A percentile compares a stretch with the other conserved stretches of the same genome.
phyloP scores from a whole-genome alignment of 2,888 invertebrate genomes.

The Saturnia japonica region DNA sequence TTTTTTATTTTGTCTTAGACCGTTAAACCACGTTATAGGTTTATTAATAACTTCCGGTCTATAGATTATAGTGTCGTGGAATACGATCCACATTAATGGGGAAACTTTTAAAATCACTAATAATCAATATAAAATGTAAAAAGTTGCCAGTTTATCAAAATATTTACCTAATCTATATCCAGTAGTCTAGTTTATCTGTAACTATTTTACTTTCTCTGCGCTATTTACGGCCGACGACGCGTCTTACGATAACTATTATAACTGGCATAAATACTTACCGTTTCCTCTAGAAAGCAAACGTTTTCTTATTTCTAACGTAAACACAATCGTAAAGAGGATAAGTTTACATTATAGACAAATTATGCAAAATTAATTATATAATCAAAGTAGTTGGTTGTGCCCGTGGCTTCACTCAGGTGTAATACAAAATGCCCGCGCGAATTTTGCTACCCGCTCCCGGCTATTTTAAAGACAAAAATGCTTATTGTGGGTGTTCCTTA shows the following conservation, averaged over 20 bases:
- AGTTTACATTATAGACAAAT: neutral
- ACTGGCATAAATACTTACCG: slow-evolving; percentile 32
- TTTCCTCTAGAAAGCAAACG: slow-evolving; percentile 51
- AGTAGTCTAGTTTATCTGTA: slow-evolving; percentile 23
- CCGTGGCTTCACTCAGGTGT: too few relatives aligned
- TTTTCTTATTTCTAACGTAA: slow-evolving; percentile 31
- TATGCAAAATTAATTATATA: neutral
- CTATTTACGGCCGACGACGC: slow-evolving; percentile 19
- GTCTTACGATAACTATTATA: slow-evolving; percentile 26
- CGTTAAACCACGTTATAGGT: too few relatives aligned
- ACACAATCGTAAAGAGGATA: slow-evolving; percentile 32
- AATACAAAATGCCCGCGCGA: too few relatives aligned
- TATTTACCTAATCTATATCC: neutral
- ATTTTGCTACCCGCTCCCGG: too few relatives aligned
- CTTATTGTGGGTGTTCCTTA: too few relatives aligned
- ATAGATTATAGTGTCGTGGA: too few relatives aligned
- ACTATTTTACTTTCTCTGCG: slow-evolving; percentile 26
- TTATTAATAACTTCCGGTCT: too few relatives aligned
- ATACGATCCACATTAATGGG: too few relatives aligned
- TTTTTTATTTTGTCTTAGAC: too few relatives aligned
- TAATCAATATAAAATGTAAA: neutral
- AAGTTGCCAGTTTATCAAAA: neutral
- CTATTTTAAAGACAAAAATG: too few relatives aligned
- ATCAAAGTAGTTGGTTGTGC: too few relatives aligned
- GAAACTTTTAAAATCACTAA: too few relatives aligned